phyloP scores from a whole-genome alignment of 2,888 invertebrate genomes.

The Nephrotoma flavescens region DNA sequence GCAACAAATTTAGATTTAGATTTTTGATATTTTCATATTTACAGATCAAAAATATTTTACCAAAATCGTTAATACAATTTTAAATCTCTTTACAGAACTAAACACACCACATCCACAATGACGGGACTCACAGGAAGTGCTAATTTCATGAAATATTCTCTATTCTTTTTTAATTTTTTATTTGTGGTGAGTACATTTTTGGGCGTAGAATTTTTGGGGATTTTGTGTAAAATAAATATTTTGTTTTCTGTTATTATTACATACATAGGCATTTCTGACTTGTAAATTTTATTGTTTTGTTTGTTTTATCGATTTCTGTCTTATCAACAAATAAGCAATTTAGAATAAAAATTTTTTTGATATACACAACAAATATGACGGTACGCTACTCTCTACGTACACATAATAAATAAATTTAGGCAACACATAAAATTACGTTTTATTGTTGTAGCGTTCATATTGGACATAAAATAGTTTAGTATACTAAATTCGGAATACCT shows the following conservation, averaged over 20 bases:
- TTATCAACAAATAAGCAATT: background rate
- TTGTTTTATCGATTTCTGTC: background rate
- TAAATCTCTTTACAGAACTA: background rate
- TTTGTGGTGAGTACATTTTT: constrained; percentile 50
- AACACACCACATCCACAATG: constrained; percentile 24
- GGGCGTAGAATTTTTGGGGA: background rate
- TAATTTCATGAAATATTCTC: constrained; percentile 50
- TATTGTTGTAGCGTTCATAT: background rate
- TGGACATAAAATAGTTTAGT: background rate
- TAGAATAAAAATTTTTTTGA: background rate
- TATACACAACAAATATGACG: background rate
- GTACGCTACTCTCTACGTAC: background rate
- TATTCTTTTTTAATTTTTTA: constrained; percentile 55
- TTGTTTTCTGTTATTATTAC: background rate
- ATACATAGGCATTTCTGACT: background rate
- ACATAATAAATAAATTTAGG: background rate
- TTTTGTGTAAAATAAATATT: background rate
- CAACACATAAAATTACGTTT: background rate
- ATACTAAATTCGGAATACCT: background rate
- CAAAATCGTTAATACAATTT: background rate
- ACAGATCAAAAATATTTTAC: too few species aligned
- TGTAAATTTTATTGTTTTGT: background rate
- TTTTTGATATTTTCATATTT: too few species aligned
- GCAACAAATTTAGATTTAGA: too few species aligned
- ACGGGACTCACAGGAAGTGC: constrained; percentile 34